Conservation (phyloP, 2,888 invertebrate genomes). For the Brachypalpus laphriformis region DNA sequence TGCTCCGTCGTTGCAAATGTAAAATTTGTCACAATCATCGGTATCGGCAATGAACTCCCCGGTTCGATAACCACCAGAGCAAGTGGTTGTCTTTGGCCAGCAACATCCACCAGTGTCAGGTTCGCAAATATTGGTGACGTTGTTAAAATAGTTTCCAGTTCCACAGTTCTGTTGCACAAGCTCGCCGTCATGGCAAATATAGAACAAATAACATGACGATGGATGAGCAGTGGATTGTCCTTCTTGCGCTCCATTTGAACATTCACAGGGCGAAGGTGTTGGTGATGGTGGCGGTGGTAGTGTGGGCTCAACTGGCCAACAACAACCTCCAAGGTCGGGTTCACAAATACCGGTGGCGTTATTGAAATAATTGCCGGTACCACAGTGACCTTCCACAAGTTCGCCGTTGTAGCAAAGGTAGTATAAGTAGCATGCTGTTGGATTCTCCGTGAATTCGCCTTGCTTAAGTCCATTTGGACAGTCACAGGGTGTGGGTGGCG, state of each 20-base stretch:
- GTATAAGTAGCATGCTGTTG: not conserved
- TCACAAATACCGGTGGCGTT: conserved; percentile 40
- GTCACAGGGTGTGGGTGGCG: too few relatives aligned
- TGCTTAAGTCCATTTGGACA: conserved; percentile 51
- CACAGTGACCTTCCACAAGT: conserved; percentile 62
- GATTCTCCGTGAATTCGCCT: not conserved
- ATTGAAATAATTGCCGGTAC: conserved; percentile 70
- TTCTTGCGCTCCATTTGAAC: conserved; percentile 21
- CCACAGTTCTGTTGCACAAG: conserved; percentile 74
- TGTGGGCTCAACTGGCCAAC: conserved; percentile 35
- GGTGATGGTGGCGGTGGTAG: conserved; percentile 20
- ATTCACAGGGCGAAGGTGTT: not conserved
- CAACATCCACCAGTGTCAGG: conserved; percentile 45
- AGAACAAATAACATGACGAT: conserved; percentile 4
- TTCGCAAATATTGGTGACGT: conserved; percentile 48
- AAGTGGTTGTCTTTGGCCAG: conserved; percentile 6
- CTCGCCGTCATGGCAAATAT: conserved; percentile 60
- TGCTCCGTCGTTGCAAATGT: conserved; percentile 58
- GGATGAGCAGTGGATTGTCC: conserved; percentile 14
- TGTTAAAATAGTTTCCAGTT: conserved; percentile 73
- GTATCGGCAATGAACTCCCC: conserved; percentile 62
- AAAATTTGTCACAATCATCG: conserved; percentile 54
- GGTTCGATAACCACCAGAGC: conserved; percentile 37
- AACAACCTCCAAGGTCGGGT: conserved; percentile 9
- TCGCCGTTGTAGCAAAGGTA: not conserved